A percentile compares a stretch with the other conserved stretches of the same genome.
Evolutionary conservation across 2,797 vertebrate genomes (phyloP).

Genomic region (Cichlasoma orientale): DNA sequence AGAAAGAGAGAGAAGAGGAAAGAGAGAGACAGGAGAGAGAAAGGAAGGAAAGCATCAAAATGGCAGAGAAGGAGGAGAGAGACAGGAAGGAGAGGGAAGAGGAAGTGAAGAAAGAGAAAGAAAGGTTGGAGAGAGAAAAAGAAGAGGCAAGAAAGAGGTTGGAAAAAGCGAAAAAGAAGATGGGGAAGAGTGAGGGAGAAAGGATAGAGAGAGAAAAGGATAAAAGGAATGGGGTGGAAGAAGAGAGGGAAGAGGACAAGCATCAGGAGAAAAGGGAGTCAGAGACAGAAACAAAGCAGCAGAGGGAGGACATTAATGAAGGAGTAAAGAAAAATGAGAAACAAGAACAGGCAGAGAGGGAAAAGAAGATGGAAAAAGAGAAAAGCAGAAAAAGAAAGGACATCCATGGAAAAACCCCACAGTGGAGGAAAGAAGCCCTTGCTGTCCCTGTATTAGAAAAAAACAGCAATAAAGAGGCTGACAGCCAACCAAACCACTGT

Average conservation of each 20-base stretch:
- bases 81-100: not conserved
- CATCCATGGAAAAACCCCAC: not conserved
- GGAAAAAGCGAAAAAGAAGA: not conserved
- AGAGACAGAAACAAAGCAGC: not conserved
- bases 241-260: not conserved
- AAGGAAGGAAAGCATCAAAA: not conserved
- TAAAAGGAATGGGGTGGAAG: not conserved
- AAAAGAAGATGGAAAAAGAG: not conserved
- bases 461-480: constrained; percentile 17
- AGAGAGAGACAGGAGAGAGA: constrained; percentile 23
- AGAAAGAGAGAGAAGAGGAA: constrained; percentile 46
- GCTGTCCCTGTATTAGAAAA: not conserved
- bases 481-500: constrained; percentile 9
- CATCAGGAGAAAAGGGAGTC: not conserved
- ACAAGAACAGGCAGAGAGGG: not conserved
- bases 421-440: not conserved
- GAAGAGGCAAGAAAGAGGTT: not conserved
- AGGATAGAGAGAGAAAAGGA: not conserved
- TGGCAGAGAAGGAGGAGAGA: not conserved
- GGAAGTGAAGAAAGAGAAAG: not conserved
- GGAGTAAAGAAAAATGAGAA: not conserved
- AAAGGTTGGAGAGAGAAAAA: not conserved
- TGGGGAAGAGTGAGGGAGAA: not conserved
- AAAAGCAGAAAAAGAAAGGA: not conserved
- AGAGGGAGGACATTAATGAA: not conserved